Evolutionary conservation across 2,888 invertebrate genomes (phyloP).

Genomic region (Pterostichus madidus): DNA sequence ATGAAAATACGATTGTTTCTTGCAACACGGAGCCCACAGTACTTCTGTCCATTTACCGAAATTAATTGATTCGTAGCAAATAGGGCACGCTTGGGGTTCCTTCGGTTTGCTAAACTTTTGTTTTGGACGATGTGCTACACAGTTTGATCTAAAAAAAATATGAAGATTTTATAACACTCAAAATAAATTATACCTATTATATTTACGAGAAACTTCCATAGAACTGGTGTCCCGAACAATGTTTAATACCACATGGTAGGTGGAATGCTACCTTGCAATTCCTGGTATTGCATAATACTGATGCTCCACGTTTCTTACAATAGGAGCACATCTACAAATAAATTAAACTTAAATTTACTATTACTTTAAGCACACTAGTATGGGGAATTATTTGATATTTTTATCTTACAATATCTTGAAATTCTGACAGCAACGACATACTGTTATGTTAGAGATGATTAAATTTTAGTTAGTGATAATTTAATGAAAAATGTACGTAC

Average conservation of each 20-base stretch:
- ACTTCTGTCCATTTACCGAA: conserved; percentile 77
- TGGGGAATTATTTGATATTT: too few relatives aligned
- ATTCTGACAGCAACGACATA: background rate
- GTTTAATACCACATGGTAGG: conserved; percentile 80
- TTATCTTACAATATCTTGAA: background rate
- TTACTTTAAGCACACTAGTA: background rate
- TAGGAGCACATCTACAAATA: conserved; percentile 78
- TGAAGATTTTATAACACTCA: background rate
- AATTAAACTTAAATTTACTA: conserved; percentile 41
- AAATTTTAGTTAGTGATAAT: background rate
- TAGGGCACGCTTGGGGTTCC: conserved; percentile 79
- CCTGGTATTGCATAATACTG: conserved; percentile 79
- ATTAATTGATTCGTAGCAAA: conserved; percentile 83
- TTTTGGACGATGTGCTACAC: conserved; percentile 35
- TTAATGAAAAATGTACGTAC: conserved; percentile 77
- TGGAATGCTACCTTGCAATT: conserved; percentile 81
- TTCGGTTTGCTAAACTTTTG: conserved; percentile 28
- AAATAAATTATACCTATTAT: conserved; percentile 69
- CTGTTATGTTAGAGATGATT: background rate
- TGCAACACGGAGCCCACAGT: conserved; percentile 88
- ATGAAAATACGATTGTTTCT: conserved; percentile 87
- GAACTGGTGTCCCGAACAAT: conserved; percentile 79
- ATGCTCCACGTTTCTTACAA: conserved; percentile 79
- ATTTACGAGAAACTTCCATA: conserved; percentile 79
- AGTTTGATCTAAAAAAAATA: conserved; percentile 35